Percentiles rank a stretch among this genome's conserved stretches.
phyloP scores from a whole-genome alignment of 2,113 vertebrate genomes.

The Sylvia atricapilla region DNA sequence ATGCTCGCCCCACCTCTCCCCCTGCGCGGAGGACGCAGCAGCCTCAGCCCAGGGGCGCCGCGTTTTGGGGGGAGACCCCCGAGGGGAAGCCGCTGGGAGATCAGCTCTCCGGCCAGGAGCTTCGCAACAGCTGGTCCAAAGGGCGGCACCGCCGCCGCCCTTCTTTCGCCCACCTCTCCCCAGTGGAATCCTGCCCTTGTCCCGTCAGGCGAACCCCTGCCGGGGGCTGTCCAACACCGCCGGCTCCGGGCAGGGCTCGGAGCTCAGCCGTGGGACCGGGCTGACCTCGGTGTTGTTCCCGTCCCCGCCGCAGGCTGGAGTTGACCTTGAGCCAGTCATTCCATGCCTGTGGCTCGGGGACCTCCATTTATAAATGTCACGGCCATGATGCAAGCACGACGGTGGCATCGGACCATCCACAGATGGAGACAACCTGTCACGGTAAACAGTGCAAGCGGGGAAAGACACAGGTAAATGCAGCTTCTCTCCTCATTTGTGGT shows the following conservation, averaged over 20 bases:
- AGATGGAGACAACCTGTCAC: not conserved
- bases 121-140: not conserved
- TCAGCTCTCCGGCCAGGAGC: not conserved
- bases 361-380: not conserved
- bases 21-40: not conserved
- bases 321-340: slow-evolving; percentile 33
- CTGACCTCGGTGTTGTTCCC: not conserved
- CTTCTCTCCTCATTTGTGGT: not conserved
- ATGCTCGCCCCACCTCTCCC: not conserved
- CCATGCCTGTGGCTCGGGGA: not conserved
- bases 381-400: not conserved
- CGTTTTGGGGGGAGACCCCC: not conserved
- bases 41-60: not conserved
- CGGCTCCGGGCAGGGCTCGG: not conserved
- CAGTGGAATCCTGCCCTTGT: not conserved
- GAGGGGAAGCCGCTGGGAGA: not conserved
- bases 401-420: not conserved
- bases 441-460: not conserved
- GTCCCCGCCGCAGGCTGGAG: not conserved
- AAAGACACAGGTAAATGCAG: not conserved
- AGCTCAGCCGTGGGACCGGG: not conserved
- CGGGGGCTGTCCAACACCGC: not conserved
- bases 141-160: not conserved
- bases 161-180: not conserved
- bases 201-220: not conserved